Percentiles rank a stretch among this genome's conserved stretches.
phyloP scores from a whole-genome alignment of 2,113 vertebrate species.

The Pomatorhinus ruficollis region DNA sequence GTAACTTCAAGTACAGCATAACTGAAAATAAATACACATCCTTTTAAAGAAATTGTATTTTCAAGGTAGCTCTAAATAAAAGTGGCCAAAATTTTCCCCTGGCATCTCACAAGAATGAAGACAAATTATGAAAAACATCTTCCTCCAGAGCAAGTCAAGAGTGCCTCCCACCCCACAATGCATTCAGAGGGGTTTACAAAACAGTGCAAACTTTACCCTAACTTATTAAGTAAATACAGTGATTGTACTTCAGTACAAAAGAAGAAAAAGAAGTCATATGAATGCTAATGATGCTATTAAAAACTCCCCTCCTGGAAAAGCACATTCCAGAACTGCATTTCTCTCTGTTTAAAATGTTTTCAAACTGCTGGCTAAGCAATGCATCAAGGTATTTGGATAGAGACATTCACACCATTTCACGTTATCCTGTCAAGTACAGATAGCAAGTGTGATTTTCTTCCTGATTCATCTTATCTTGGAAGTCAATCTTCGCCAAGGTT shows the following conservation, averaged over 20 bases:
- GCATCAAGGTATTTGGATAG: not conserved
- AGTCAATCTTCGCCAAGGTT: conserved; percentile 30
- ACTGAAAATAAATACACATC: not conserved
- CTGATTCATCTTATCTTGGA: conserved; percentile 32
- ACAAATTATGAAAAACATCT: not conserved
- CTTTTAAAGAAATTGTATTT: not conserved
- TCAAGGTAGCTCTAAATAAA: not conserved
- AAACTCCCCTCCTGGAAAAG: not conserved
- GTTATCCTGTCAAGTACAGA: conserved; percentile 4
- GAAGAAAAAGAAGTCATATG: not conserved
- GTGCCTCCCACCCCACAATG: not conserved
- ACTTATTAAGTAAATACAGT: not conserved
- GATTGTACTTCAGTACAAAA: not conserved
- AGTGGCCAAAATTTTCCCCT: not conserved
- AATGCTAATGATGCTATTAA: not conserved
- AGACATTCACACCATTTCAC: conserved; percentile 1
- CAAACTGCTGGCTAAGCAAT: conserved; percentile 26
- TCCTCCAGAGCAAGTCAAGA: not conserved
- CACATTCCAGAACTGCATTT: not conserved
- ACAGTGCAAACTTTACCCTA: not conserved
- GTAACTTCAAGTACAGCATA: not conserved
- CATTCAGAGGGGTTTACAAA: not conserved
- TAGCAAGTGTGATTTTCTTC: conserved; percentile 32
- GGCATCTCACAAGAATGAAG: not conserved
- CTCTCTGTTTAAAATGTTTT: not conserved